Percentiles rank a stretch among this genome's conserved stretches.
phyloP scores from a whole-genome alignment of 2,888 invertebrate species.

The Chalcosyrphus nemorum region DNA sequence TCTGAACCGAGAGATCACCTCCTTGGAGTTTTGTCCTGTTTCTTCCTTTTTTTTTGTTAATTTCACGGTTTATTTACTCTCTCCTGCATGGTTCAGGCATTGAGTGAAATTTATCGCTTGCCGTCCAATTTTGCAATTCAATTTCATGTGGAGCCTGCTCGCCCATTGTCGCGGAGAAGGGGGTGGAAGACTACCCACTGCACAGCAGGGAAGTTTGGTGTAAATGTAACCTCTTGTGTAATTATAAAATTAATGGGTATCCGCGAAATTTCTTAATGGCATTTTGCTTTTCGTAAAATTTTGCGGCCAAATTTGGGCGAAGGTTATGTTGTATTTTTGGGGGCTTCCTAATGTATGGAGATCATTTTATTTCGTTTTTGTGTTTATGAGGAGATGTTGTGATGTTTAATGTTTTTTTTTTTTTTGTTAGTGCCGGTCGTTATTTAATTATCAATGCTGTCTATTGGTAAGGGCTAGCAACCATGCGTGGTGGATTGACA shows the following conservation, averaged over 20 bases:
- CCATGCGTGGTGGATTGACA: not conserved
- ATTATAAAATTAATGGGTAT: slow-evolving; percentile 55
- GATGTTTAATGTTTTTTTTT: not conserved
- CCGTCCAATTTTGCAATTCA: slow-evolving; percentile 39
- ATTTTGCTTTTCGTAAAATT: slow-evolving; percentile 18
- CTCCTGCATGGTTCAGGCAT: slow-evolving; percentile 7
- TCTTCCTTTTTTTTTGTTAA: slow-evolving; percentile 26
- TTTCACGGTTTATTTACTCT: slow-evolving; percentile 57
- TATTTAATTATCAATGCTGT: not conserved
- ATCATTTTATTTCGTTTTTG: not conserved
- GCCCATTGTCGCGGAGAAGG: not conserved
- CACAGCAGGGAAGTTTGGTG: not conserved
- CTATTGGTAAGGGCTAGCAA: not conserved
- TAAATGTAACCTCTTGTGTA: slow-evolving; percentile 5
- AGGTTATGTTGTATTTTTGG: not conserved
- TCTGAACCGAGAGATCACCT: not conserved
- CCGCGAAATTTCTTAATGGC: slow-evolving; percentile 36
- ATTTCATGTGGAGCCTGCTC: slow-evolving; percentile 14
- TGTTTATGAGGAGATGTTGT: not conserved
- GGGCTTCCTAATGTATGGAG: not conserved
- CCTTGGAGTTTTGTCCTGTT: not conserved
- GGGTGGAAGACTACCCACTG: not conserved
- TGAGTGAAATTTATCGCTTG: slow-evolving; percentile 48
- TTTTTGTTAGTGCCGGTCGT: not conserved
- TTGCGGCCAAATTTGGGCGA: slow-evolving; percentile 10